Evolutionary conservation across 2,113 vertebrate genomes (phyloP), one percentile per base, ranked within the genome.

Genomic region (Callionymus lyra): DNA sequence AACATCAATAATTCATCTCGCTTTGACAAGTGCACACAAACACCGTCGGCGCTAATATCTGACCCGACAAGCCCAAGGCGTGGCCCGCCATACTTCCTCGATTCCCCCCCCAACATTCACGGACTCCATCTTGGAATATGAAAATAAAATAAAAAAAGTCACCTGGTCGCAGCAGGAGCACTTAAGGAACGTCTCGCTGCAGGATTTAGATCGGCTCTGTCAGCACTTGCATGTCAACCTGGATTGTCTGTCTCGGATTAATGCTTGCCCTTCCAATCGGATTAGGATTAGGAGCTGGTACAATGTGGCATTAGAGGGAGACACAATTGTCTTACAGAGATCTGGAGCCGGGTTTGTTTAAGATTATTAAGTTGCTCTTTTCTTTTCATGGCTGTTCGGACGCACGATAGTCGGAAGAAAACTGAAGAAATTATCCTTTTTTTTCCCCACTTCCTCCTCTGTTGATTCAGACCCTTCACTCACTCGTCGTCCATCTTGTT

Each of bases 211-310:
- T 56, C 56, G 86, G 79, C 78, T 78, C 70, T 74, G 72, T 82
- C 84, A 85, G 75, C 88, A 86, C 81, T 82, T 89, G 80, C 48
- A 80, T 68, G 70, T 70, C 80, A 74, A 56, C 50, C 53, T 41
- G 51, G 42, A 62, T 27, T 67, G 82, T 80, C 49, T 62, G 41
- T 60, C 56, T 75, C 49, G 63, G 70, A 73, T 83, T 81, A 80
- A 76, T 67, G 54, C 56, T 51, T 50, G 60, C 64, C 67, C 63
- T 70, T 70, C 65, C 62, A 63, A 11, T 38, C 9, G 42, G 76
- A 79, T 74, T 80, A 79, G 74, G 77, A 79, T 82, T 78, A 74
- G 31, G 16, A 17, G 38, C 38, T 56, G 63, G 54, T 49, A 68
- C 71, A 75, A 67, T 74, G 72, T 21, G 48, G 41, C 43, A 59